Conservation (phyloP, 2,113 vertebrate species). For the human region DNA sequence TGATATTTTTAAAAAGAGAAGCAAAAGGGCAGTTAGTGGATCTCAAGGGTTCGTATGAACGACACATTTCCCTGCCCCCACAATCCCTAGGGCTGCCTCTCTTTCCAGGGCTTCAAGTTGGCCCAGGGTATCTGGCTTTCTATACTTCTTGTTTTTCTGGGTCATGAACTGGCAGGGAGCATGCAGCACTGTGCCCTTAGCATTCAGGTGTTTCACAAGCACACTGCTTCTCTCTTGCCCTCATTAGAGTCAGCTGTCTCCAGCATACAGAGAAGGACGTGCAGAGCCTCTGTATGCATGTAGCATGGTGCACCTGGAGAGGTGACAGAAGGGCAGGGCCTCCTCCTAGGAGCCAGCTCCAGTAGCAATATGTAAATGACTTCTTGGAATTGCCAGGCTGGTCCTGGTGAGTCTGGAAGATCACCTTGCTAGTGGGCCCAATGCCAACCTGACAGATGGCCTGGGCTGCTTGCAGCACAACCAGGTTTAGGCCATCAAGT, state of each 20-base stretch:
- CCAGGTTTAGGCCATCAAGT: slow-evolving; percentile 61
- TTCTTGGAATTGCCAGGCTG: slow-evolving; percentile 53
- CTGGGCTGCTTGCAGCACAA: slow-evolving; percentile 41
- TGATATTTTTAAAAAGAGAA: not conserved
- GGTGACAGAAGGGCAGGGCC: not conserved
- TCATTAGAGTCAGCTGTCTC: not conserved
- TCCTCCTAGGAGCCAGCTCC: not conserved
- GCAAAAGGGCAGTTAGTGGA: not conserved
- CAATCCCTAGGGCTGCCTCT: not conserved
- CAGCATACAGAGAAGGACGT: not conserved
- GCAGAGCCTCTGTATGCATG: not conserved
- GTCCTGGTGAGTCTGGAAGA: slow-evolving; percentile 59
- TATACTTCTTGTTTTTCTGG: not conserved
- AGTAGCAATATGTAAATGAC: not conserved
- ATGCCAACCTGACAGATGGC: slow-evolving; percentile 79
- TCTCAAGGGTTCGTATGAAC: not conserved
- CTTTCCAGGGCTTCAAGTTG: not conserved
- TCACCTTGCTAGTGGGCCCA: slow-evolving; percentile 77
- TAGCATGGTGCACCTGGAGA: not conserved
- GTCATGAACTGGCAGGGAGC: not conserved
- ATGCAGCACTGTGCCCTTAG: not conserved
- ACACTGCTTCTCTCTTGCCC: not conserved
- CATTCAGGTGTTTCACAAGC: not conserved
- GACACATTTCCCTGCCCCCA: not conserved
- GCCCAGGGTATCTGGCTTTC: not conserved